Evolutionary conservation across 37 sponge, comb jelly and placozoan genomes (phyloP).

Genomic region (Halisarca cf. caerulea): DNA sequence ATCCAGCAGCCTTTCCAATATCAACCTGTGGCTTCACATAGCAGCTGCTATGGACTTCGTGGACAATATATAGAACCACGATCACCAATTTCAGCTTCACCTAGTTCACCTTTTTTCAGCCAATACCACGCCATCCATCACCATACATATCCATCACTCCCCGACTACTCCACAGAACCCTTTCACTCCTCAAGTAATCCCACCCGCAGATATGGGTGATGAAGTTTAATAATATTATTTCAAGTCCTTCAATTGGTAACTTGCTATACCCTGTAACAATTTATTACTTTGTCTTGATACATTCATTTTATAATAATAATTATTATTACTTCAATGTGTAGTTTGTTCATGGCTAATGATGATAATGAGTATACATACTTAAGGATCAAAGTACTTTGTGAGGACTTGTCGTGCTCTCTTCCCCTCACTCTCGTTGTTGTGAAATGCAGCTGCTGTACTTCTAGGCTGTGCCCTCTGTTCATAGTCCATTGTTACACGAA

Average conservation of each 20-base stretch:
- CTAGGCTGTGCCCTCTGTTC: constrained; percentile 12
- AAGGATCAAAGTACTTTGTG: not conserved
- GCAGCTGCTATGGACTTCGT: not conserved
- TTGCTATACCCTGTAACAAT: too few species aligned
- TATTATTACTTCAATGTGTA: too few species aligned
- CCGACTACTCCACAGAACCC: too few species aligned
- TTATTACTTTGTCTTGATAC: too few species aligned
- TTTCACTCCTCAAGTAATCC: too few species aligned
- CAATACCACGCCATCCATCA: not conserved
- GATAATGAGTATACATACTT: not conserved
- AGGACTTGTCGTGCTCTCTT: constrained; percentile 12
- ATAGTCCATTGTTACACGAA: constrained; percentile 3
- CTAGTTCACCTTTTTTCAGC: not conserved
- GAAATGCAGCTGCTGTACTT: not conserved
- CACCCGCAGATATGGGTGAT: too few species aligned
- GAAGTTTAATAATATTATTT: too few species aligned
- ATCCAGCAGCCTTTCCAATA: not conserved
- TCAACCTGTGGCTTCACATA: not conserved
- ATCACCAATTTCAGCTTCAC: not conserved
- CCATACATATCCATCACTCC: too few species aligned
- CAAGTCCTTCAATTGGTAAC: too few species aligned
- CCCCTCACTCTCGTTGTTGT: constrained; percentile 28
- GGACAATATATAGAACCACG: not conserved
- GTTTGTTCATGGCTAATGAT: too few species aligned
- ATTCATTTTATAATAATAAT: too few species aligned